Conservation (phyloP, 2,797 vertebrate genomes). For the Hippocampus kuda region DNA sequence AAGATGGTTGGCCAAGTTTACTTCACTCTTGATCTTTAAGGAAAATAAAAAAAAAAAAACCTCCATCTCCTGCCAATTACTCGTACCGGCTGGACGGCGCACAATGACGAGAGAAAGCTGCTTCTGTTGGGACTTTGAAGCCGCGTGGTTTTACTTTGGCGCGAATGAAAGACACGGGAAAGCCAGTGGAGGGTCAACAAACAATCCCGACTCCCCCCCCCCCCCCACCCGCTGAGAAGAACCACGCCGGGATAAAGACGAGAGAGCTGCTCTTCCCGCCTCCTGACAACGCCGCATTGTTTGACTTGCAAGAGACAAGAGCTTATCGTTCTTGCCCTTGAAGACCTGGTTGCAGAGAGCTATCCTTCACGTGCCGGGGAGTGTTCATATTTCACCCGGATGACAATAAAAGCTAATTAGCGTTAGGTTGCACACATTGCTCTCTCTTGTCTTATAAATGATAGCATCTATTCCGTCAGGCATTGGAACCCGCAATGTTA, state of each 20-base stretch:
- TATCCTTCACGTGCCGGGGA: background rate
- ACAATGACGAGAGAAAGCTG: background rate
- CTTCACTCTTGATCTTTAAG: background rate
- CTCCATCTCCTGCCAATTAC: background rate
- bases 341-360: background rate
- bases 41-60: background rate
- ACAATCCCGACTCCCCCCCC: background rate
- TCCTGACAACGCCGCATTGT: background rate
- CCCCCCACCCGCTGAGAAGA: background rate
- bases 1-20: too few relatives aligned
- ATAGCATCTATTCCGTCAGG: background rate
- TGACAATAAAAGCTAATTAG: slow-evolving; percentile 8
- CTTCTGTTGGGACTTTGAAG: slow-evolving; percentile 1
- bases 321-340: background rate
- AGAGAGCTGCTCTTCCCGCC: background rate
- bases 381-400: slow-evolving; percentile 1
- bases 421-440: background rate
- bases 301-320: background rate
- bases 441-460: background rate
- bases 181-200: background rate
- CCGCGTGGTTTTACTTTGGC: background rate
- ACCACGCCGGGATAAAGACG: background rate
- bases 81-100: background rate
- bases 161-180: background rate
- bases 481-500: slow-evolving; percentile 1